These are phyloP conservation scores for Xestoiulus laeticollis DNA, from an alignment of 2,888 invertebrate species.

Conservation along the genomic window DNA sequence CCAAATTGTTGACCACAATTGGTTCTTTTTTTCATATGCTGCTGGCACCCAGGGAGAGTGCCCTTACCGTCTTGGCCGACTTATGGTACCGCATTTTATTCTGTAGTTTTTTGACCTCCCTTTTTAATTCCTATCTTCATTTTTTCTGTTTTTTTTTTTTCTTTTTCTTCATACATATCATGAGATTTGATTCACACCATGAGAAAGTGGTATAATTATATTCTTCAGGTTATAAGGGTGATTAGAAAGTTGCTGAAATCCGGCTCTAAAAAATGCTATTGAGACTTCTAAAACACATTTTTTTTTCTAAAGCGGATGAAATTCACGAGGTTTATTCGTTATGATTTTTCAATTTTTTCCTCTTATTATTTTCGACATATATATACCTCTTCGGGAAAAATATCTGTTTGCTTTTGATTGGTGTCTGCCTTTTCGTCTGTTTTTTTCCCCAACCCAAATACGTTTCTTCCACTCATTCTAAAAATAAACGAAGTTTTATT, in stretches of 20 bases:
- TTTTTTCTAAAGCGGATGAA: background rate
- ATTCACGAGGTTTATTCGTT: slow-evolving; percentile 7
- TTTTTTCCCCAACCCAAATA: slow-evolving; percentile 25
- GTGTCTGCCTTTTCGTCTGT: slow-evolving; percentile 43
- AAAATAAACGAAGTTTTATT: slow-evolving; percentile 43
- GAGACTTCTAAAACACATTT: background rate
- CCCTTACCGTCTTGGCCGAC: slow-evolving; percentile 40
- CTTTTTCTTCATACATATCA: slow-evolving; percentile 3
- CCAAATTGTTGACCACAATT: slow-evolving; percentile 41
- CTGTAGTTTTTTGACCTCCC: slow-evolving; percentile 24
- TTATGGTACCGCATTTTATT: slow-evolving; percentile 43
- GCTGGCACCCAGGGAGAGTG: slow-evolving; percentile 43
- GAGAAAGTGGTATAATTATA: background rate
- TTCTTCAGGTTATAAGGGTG: slow-evolving; percentile 19
- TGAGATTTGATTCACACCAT: background rate
- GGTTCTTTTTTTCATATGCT: slow-evolving; percentile 43
- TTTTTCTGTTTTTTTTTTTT: background rate
- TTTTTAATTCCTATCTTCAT: slow-evolving; percentile 32
- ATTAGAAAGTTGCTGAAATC: background rate
- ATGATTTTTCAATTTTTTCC: background rate
- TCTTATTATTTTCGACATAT: background rate
- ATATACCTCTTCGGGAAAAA: background rate
- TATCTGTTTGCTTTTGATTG: slow-evolving; percentile 13
- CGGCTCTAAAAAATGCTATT: background rate
- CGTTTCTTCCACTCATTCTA: slow-evolving; percentile 43